Evolutionary conservation across 2,888 invertebrate species (phyloP).

Genomic region (Drosophila silvestris): DNA sequence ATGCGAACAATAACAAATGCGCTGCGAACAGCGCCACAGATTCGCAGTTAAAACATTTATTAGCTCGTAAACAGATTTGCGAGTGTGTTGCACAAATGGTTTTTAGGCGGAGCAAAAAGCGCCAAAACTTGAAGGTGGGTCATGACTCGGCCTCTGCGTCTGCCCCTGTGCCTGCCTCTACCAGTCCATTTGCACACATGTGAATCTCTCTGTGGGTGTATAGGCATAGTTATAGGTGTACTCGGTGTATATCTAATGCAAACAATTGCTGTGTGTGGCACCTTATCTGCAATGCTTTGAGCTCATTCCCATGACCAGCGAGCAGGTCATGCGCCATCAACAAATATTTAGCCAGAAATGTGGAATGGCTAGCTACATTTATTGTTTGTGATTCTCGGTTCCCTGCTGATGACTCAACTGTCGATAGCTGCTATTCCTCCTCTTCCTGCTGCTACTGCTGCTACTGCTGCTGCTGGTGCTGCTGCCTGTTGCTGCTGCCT

Average conservation of each 20-base stretch:
- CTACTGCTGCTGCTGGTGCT: neutral
- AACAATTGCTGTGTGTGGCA: conserved; percentile 19
- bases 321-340: conserved; percentile 12
- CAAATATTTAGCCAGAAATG: conserved; percentile 42
- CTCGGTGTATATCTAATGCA: conserved; percentile 27
- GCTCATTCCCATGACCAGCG: conserved; percentile 43
- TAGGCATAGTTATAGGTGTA: neutral
- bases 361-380: neutral
- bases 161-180: neutral
- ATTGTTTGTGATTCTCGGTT: neutral
- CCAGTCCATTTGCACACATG: conserved; percentile 2
- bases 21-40: conserved; percentile 29
- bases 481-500: neutral
- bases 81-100: conserved; percentile 36
- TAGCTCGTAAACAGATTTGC: conserved; percentile 64
- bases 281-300: conserved; percentile 35
- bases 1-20: conserved; percentile 37
- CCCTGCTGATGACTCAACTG: conserved; percentile 7
- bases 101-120: neutral
- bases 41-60: conserved; percentile 71
- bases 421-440: conserved; percentile 1
- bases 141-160: neutral
- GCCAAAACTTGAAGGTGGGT: conserved; percentile 1
- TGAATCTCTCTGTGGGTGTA: neutral
- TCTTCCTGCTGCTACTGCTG: neutral